Conservation (phyloP, 2,797 vertebrate species). For the Phataginus tetradactyla region DNA sequence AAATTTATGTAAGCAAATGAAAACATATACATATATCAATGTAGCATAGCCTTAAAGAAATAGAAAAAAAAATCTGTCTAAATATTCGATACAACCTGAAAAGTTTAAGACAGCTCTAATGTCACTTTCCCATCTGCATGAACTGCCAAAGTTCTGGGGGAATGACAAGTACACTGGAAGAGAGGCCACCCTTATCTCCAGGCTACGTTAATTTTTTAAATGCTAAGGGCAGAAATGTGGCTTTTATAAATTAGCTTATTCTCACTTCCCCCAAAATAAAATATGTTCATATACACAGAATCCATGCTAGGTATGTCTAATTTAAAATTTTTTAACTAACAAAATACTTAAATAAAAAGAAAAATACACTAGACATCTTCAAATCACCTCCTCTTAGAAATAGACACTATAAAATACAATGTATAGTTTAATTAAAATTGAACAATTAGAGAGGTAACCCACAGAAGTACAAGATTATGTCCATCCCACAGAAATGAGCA, state of each 20-base stretch:
- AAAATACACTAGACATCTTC: neutral
- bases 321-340: neutral
- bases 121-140: neutral
- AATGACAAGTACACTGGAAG: neutral
- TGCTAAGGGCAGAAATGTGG: neutral
- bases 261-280: neutral
- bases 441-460: neutral
- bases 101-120: neutral
- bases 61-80: neutral
- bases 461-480: neutral
- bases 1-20: neutral
- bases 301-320: neutral
- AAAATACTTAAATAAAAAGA: neutral
- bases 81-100: neutral
- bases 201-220: neutral
- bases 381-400: neutral
- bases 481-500: neutral
- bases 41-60: neutral
- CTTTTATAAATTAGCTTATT: neutral
- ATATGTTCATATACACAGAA: neutral
- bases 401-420: neutral
- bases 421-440: neutral
- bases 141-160: neutral
- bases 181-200: neutral
- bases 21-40: neutral